Base-by-base conservation (phyloP, 2,888 invertebrate species). In the Digitonthophagus gazella region DNA sequence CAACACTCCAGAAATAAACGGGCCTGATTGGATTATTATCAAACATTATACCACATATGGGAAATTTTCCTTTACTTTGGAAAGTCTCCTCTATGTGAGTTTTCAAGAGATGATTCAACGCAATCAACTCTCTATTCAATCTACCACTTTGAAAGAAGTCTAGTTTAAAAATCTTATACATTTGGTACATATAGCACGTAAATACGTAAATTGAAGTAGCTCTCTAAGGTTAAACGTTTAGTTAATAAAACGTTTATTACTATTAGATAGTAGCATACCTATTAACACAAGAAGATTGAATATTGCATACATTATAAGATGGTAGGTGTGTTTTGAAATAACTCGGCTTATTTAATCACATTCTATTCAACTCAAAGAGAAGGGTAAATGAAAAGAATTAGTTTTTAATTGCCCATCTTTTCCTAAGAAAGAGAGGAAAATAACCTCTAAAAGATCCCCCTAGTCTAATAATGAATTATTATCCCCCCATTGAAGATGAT, bases 401-500 rank as follows among this genome's bases (percentile, higher is more conserved):
- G 6, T 44, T 44, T 44, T 44, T 44, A 44, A 44, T 44, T 44
- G 28, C 28, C 11, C 28, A 44, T 44, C 28, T 44, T 44, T 44
- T 44, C 28, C 1, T 11, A 11, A 11, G 28, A 44, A 5, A 44
- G 28, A 5, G 28, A 44, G 11, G 28, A 44, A 44, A 44, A 44
- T 6, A 44, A 44, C 28, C 6, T 67, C 63, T 67, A 22, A 64
- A n/a, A 64, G 57, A 55, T 55, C 64, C 67, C 3, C 14, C 15
- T 22, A 44, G 54, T 67, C 67, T 65, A 64, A 57, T 65, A 64
- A 67, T 56, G 67, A 66, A 44, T 67, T 58, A 69, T 66, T 69
- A 66, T 65, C 66, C 65, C 63, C 69, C 58, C 16, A 18, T 69
- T 64, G 67, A 72, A 70, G 70, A 71, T 72, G 72, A 72, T 72